Evolutionary conservation across 2,888 invertebrate genomes (phyloP).

Genomic region (Xestia sexstrigata): DNA sequence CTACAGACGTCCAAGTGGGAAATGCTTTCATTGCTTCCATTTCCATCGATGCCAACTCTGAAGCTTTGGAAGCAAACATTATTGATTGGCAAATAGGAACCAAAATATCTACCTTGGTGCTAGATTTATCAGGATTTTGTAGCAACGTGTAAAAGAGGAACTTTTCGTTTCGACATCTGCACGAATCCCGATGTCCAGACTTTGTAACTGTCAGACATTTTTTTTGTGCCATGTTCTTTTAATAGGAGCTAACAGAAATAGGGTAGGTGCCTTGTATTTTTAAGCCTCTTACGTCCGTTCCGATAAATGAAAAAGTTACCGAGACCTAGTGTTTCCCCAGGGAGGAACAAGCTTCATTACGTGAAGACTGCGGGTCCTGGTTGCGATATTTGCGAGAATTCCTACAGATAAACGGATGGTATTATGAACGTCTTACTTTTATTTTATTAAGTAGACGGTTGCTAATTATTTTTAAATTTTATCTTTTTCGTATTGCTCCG

Average conservation of each 20-base stretch:
- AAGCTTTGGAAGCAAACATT: slow-evolving; percentile 41
- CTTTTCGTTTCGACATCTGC: slow-evolving; percentile 12
- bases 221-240: slow-evolving; percentile 8
- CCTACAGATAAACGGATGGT: background rate
- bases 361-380: slow-evolving; percentile 6
- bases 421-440: slow-evolving; percentile 2
- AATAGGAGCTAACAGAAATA: slow-evolving; percentile 5
- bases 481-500: background rate
- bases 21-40: slow-evolving; percentile 53
- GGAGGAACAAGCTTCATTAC: slow-evolving; percentile 39
- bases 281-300: slow-evolving; percentile 51
- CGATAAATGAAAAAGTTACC: slow-evolving; percentile 37
- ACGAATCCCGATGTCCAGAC: background rate
- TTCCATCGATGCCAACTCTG: slow-evolving; percentile 42
- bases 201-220: background rate
- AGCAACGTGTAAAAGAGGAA: background rate
- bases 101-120: slow-evolving; percentile 14
- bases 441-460: background rate
- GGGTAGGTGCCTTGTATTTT: slow-evolving; percentile 22
- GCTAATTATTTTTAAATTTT: background rate
- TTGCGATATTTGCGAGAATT: slow-evolving; percentile 12
- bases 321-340: slow-evolving; percentile 37
- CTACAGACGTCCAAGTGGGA: slow-evolving; percentile 47
- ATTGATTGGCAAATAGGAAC: slow-evolving; percentile 49
- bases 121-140: slow-evolving; percentile 7